These are phyloP conservation scores for Pyrrhopygopsis socrates DNA, from an alignment of 2,888 invertebrate genomes.

Conservation along the genomic window DNA sequence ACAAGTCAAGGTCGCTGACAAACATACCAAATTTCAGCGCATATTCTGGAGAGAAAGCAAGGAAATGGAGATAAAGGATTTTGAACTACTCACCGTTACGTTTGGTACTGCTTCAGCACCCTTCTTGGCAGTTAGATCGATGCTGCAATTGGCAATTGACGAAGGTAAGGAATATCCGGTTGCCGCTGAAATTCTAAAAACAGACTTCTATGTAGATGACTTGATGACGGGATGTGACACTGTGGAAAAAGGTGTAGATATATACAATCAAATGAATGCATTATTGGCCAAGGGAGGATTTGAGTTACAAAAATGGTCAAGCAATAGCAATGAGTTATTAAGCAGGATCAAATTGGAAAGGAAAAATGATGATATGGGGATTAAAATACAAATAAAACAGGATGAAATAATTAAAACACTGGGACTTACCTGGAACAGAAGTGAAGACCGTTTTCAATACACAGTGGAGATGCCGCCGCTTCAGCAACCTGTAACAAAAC, in stretches of 20 bases:
- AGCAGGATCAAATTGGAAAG: slow-evolving; percentile 16
- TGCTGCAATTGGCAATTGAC: slow-evolving; percentile 79
- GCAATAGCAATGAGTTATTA: slow-evolving; percentile 72
- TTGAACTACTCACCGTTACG: neutral
- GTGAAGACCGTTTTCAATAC: slow-evolving; percentile 81
- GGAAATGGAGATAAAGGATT: neutral
- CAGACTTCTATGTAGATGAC: slow-evolving; percentile 80
- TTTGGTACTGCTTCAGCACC: neutral
- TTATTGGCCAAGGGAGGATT: slow-evolving; percentile 86
- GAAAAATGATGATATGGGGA: neutral
- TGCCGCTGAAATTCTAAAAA: slow-evolving; percentile 64
- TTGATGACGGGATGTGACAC: slow-evolving; percentile 78
- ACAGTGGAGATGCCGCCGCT: slow-evolving; percentile 69
- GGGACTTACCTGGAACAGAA: slow-evolving; percentile 84
- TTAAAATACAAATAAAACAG: slow-evolving; percentile 62
- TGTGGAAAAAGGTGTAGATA: slow-evolving; percentile 67
- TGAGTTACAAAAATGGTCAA: slow-evolving; percentile 85
- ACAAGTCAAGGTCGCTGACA: slow-evolving; percentile 13
- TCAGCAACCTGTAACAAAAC: slow-evolving; percentile 83
- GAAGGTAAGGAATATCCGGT: slow-evolving; percentile 71
- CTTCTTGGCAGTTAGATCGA: neutral
- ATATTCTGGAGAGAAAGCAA: neutral
- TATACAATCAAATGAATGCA: slow-evolving; percentile 81
- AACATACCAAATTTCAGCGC: neutral
- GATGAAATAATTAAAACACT: slow-evolving; percentile 82